phyloP scores from a whole-genome alignment of 2,888 invertebrate species.

The Oithona nana region DNA sequence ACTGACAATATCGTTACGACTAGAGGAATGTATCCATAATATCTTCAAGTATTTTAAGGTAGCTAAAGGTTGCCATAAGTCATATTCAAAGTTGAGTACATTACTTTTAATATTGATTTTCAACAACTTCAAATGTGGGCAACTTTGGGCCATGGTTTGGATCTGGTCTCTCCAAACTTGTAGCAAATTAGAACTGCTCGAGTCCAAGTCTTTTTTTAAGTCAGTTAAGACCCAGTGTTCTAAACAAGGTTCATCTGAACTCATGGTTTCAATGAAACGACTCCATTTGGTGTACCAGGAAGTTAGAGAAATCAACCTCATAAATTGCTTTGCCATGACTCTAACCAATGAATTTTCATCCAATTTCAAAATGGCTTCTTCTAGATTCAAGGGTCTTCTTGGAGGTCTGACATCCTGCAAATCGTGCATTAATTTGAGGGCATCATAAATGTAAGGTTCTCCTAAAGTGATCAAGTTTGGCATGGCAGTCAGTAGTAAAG shows the following conservation, averaged over 20 bases:
- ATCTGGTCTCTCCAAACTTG: background rate
- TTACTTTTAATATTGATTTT: background rate
- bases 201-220: background rate
- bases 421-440: background rate
- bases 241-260: background rate
- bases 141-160: background rate
- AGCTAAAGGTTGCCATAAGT: background rate
- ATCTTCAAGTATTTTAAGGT: background rate
- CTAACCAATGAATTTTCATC: background rate
- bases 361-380: background rate
- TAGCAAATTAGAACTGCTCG: background rate
- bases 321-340: background rate
- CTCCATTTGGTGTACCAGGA: background rate
- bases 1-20: background rate
- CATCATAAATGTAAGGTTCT: background rate
- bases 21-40: background rate
- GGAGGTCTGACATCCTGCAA: background rate
- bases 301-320: background rate
- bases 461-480: background rate
- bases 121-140: background rate
- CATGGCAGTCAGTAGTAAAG: background rate
- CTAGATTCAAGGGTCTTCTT: background rate
- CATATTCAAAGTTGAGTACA: background rate
- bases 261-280: background rate
- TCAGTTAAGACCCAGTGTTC: background rate